Base-by-base conservation (phyloP, 2,797 vertebrate species). In the Discoglossus pictus region DNA sequence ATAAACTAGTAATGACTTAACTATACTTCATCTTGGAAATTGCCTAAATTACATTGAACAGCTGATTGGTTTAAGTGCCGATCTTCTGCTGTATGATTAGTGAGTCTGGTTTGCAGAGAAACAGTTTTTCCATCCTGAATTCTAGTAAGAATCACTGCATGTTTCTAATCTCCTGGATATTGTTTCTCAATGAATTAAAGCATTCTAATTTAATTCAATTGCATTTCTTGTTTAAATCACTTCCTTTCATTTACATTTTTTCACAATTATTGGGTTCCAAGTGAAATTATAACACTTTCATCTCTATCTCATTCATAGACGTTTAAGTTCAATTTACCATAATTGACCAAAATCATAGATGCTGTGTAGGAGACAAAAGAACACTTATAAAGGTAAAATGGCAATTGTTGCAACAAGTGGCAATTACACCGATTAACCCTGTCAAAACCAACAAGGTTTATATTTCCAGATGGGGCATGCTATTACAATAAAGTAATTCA, bases 311-410 rank as follows among this genome's bases (percentile, higher is more conserved):
- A 38, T 58, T 55, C 43, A 39, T 1, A 38, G 34, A 39, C 11
- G 15, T 34, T 55, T 55, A 48, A 38, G 13, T 56, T 56, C 42
- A 65, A 56, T 66, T 48, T 56, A 15, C 21, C 13, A 48, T 66
- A 66, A 58, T 46, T 48, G 52, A 20, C 42, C 8, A 16, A 3
- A 58, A 66, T 16, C 39, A 10, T 24, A 17, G 18, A 36, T 47
- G n/a, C 16, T 15, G 40, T 17, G 9, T 36, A 7, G 46, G 31
- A 56, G 52, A 65, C 51, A 47, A 64, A 54, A 65, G 40, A 12
- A 1, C 15, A 15, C n/a, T 5, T 21, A 18, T 8, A 39, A 24
- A 9, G 16, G 6, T n/a, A 38, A 55, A 18, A 65, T 48, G 21
- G 44, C 7, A 17, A 7, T 38, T 3, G 16, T 11, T 36, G 40